A percentile compares a stretch with the other conserved stretches of the same genome.
phyloP scores from a whole-genome alignment of 2,797 vertebrate species.

The Betta splendens region DNA sequence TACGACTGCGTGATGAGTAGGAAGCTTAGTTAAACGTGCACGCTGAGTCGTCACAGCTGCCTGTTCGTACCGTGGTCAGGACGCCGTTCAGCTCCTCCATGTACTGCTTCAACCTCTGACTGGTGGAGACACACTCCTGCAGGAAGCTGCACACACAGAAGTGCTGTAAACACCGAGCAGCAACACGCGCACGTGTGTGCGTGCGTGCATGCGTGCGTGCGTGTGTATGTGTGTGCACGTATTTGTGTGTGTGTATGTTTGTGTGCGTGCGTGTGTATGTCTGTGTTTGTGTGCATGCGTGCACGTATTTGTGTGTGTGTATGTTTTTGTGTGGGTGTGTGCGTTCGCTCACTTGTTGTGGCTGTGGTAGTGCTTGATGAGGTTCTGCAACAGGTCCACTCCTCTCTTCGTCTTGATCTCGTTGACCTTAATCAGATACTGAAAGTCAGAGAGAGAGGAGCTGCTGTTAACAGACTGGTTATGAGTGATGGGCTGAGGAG shows the following conservation, averaged over 20 bases:
- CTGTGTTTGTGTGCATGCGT: no score
- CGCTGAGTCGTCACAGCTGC: no score
- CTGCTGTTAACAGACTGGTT: no score
- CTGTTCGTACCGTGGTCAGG: conserved; percentile 65
- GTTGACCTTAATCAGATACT: conserved; percentile 99
- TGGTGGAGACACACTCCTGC: conserved; percentile 85
- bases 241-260: no score
- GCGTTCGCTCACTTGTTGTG: conserved; percentile 83
- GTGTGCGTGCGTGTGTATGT: conserved; percentile 1
- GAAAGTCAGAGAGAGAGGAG: no score
- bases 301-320: not conserved
- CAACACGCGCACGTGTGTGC: not conserved
- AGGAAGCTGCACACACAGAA: conserved; percentile 81
- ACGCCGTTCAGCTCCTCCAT: conserved; percentile 82
- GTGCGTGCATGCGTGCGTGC: conserved; percentile 1
- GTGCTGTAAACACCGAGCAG: not conserved
- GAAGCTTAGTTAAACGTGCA: no score
- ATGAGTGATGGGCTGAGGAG: not conserved
- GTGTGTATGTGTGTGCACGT: no score
- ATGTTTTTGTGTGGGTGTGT: conserved; percentile 2
- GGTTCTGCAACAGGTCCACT: conserved; percentile 87
- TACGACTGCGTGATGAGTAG: no score
- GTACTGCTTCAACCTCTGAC: conserved; percentile 83
- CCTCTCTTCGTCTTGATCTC: conserved; percentile 99
- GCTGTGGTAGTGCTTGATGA: conserved; percentile 87